A percentile compares a stretch with the other conserved stretches of the same genome.
Evolutionary conservation across 2,797 vertebrate genomes (phyloP).

Genomic region (Smutsia gigantea): DNA sequence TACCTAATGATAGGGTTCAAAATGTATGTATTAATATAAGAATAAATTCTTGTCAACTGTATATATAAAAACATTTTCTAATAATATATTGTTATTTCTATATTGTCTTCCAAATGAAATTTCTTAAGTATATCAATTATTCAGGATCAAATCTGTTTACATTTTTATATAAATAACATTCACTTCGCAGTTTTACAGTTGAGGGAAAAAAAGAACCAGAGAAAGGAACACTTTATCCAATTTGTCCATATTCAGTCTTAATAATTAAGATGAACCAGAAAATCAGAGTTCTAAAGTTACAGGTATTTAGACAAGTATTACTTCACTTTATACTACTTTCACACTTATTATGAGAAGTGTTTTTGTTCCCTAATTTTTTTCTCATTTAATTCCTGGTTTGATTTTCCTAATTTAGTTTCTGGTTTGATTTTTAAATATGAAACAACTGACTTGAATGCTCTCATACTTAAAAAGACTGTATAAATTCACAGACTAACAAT

Average conservation of each 20-base stretch:
- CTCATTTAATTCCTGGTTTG: constrained; percentile 20
- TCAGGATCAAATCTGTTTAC: background rate
- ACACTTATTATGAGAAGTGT: background rate
- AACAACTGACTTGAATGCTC: background rate
- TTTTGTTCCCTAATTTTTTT: background rate
- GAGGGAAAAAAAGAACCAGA: background rate
- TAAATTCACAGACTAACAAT: background rate
- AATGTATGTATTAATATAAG: constrained; percentile 10
- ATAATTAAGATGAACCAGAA: constrained; percentile 8
- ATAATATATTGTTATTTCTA: background rate
- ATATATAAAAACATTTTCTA: background rate
- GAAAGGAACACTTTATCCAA: background rate
- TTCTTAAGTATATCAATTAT: background rate
- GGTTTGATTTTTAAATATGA: background rate
- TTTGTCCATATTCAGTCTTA: background rate
- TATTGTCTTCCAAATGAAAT: background rate
- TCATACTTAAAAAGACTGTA: background rate
- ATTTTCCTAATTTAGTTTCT: background rate
- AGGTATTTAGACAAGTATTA: constrained; percentile 14
- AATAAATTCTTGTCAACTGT: background rate
- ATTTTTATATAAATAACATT: constrained; percentile 39
- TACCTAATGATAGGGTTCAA: background rate
- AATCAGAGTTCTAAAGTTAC: background rate
- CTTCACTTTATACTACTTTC: background rate
- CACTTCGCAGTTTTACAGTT: background rate